These are phyloP conservation scores for Heliconius himera DNA, from an alignment of 1,140 invertebrate species.

Conservation along the genomic window DNA sequence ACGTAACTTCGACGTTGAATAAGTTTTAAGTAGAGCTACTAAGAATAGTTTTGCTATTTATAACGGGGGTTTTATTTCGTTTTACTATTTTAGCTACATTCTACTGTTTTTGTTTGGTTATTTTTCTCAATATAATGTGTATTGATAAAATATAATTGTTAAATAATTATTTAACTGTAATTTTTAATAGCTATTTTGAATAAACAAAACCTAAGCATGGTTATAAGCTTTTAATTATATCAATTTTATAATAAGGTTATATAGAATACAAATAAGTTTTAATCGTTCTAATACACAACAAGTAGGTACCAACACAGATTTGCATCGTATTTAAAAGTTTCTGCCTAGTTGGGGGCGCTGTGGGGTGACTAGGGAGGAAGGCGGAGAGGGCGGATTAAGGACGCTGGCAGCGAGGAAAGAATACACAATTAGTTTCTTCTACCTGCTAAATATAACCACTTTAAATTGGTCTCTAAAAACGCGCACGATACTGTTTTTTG, in stretches of 20 bases:
- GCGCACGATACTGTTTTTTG: slow-evolving; percentile 31
- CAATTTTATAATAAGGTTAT: neutral
- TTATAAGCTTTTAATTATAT: neutral
- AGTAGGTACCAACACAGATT: slow-evolving; percentile 39
- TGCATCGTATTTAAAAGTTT: slow-evolving; percentile 72
- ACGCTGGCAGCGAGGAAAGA: slow-evolving; percentile 77
- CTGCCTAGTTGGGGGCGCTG: slow-evolving; percentile 67
- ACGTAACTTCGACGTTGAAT: neutral
- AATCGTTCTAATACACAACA: slow-evolving; percentile 44
- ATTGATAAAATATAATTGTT: too few relatives aligned
- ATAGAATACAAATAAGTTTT: slow-evolving; percentile 42
- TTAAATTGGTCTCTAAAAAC: slow-evolving; percentile 52
- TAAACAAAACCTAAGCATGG: too few relatives aligned
- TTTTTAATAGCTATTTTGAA: too few relatives aligned
- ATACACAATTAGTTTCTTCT: slow-evolving; percentile 80
- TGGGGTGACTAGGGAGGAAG: slow-evolving; percentile 51
- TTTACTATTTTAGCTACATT: slow-evolving; percentile 19
- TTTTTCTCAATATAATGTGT: neutral
- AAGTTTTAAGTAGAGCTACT: neutral
- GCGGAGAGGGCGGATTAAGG: slow-evolving; percentile 75
- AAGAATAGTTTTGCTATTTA: slow-evolving; percentile 14
- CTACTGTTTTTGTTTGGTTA: neutral
- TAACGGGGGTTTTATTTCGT: slow-evolving; percentile 29
- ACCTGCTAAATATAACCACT: slow-evolving; percentile 74
- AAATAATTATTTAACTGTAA: too few relatives aligned